Evolutionary conservation across 2,888 invertebrate genomes (phyloP).

Genomic region (Amphiduros pacificus): DNA sequence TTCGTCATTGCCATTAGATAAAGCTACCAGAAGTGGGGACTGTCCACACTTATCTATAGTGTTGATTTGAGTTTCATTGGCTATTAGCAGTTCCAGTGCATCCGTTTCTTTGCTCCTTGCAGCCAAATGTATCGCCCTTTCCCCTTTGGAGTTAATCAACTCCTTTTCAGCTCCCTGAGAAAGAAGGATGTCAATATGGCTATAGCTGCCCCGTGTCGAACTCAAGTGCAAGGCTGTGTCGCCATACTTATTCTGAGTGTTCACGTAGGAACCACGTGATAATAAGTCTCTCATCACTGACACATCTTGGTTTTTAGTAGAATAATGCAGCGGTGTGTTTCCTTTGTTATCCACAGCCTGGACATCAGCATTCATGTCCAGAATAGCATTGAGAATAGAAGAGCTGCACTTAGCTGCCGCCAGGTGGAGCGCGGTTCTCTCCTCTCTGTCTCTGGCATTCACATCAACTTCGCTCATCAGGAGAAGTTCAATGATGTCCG

Average conservation of each 20-base stretch:
- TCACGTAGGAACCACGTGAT: background rate
- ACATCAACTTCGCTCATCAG: background rate
- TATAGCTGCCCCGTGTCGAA: conserved; percentile 10
- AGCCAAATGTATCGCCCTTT: conserved; percentile 12
- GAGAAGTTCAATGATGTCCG: background rate
- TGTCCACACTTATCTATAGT: background rate
- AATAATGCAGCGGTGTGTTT: conserved; percentile 12
- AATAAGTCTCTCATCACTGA: background rate
- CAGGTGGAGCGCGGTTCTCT: background rate
- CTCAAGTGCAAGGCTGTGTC: background rate
- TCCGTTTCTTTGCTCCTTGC: conserved; percentile 18
- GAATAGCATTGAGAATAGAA: background rate
- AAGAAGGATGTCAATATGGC: conserved; percentile 13
- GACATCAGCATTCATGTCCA: background rate
- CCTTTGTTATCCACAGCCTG: conserved; percentile 5
- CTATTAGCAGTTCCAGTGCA: conserved; percentile 25
- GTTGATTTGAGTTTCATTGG: conserved; percentile 15
- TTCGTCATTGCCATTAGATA: conserved; percentile 7
- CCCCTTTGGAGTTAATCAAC: conserved; percentile 4
- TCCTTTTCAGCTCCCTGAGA: conserved; percentile 5
- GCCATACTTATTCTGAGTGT: background rate
- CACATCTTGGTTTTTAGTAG: background rate
- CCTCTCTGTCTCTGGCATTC: background rate
- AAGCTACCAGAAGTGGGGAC: conserved; percentile 4
- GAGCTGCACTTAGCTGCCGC: background rate